Percentiles rank a stretch among this genome's conserved stretches.
These are phyloP conservation scores for Aphrocallistes beatrix DNA, from an alignment of 37 sponge, comb jelly and placozoan species.

Conservation along the genomic window DNA sequence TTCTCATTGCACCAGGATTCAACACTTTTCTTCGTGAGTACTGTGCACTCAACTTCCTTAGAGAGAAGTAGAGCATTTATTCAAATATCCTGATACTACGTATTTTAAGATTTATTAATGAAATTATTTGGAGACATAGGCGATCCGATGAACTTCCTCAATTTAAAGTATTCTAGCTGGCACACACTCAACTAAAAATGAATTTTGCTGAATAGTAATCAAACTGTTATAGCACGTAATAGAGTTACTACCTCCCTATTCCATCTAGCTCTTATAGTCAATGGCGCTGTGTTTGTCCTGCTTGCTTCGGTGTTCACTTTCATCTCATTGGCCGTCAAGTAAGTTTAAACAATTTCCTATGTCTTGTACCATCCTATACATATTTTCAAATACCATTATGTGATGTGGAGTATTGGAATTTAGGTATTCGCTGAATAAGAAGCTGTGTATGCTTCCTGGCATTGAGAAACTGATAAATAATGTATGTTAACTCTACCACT, in stretches of 20 bases:
- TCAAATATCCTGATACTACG: too few relatives aligned
- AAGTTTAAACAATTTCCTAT: background rate
- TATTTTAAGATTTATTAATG: too few relatives aligned
- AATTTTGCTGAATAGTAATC: too few relatives aligned
- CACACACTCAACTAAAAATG: too few relatives aligned
- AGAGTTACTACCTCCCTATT: too few relatives aligned
- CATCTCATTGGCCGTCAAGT: background rate
- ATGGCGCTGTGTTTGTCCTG: background rate
- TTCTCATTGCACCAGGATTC: background rate
- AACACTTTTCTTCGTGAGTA: background rate
- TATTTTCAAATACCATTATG: background rate
- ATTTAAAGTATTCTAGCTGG: too few relatives aligned
- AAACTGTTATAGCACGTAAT: too few relatives aligned
- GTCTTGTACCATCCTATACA: too few relatives aligned
- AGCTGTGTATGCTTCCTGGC: background rate
- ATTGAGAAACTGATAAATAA: conserved; percentile 5
- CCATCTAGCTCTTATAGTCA: conserved; percentile 12
- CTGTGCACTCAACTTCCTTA: too few relatives aligned
- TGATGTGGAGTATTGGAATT: background rate
- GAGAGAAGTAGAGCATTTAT: too few relatives aligned
- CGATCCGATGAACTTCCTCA: too few relatives aligned
- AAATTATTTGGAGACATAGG: too few relatives aligned
- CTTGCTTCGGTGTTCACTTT: background rate
- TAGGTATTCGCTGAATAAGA: background rate
- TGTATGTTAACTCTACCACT: background rate